phyloP scores from a whole-genome alignment of 2,797 vertebrate species.

The Thamnophis elegans region DNA sequence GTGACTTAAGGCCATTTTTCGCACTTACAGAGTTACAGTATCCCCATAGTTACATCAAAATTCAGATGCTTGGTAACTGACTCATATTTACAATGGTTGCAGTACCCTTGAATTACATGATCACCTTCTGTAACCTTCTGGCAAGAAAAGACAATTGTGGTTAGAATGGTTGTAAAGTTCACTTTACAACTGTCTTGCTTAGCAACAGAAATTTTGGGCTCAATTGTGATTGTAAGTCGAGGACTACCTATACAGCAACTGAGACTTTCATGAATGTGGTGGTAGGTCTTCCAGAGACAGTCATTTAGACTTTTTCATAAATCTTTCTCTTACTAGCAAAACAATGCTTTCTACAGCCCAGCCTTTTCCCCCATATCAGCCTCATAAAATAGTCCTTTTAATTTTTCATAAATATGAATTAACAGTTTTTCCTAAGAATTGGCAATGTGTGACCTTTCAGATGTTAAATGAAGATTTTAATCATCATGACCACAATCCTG shows the following conservation, averaged over 20 bases:
- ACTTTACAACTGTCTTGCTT: not conserved
- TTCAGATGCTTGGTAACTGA: not conserved
- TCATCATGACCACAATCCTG: not conserved
- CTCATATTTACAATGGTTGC: not conserved
- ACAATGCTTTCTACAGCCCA: not conserved
- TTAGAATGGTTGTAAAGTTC: too few species aligned
- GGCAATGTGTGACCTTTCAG: not conserved
- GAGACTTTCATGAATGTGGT: not conserved
- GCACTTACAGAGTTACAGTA: not conserved
- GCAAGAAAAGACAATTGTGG: not conserved
- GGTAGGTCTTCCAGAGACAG: not conserved
- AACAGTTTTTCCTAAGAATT: not conserved
- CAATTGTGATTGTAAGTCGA: not conserved
- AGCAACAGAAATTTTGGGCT: not conserved
- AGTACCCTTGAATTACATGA: not conserved
- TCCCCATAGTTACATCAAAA: not conserved
- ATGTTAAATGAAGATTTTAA: not conserved
- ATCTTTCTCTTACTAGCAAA: not conserved
- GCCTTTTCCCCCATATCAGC: not conserved
- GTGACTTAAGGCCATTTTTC: not conserved
- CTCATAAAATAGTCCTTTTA: not conserved
- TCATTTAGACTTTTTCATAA: not conserved
- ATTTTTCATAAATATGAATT: not conserved
- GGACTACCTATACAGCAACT: not conserved
- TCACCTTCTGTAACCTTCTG: not conserved